Percentiles rank a stretch among this genome's conserved stretches.
phyloP scores from a whole-genome alignment of 2,113 vertebrate genomes.

The Emydocephalus ijimae region DNA sequence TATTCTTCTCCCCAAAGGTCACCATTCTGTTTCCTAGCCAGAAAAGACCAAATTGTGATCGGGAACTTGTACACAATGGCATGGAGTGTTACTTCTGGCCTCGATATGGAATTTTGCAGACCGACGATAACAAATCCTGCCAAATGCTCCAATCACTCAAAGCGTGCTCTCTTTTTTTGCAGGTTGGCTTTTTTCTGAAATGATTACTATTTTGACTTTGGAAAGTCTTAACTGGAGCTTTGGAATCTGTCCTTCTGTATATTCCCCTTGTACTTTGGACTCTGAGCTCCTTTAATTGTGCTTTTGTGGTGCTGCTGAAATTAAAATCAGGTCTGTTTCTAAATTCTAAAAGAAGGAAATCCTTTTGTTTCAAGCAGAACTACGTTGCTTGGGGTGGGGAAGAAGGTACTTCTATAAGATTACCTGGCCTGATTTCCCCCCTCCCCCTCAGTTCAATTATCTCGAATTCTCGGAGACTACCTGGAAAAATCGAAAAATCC shows the following conservation, averaged over 20 bases:
- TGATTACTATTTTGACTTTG: neutral
- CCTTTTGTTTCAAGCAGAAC: neutral
- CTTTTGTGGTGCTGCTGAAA: neutral
- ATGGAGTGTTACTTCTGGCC: constrained; percentile 46
- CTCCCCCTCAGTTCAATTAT: neutral
- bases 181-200: constrained; percentile 18
- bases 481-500: neutral
- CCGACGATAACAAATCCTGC: constrained; percentile 42
- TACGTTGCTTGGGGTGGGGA: neutral
- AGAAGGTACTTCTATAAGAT: neutral
- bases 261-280: neutral
- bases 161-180: neutral
- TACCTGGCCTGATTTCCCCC: neutral
- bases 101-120: constrained; percentile 29
- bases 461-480: neutral
- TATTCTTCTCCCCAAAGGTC: neutral
- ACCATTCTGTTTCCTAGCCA: neutral
- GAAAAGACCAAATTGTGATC: neutral
- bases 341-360: neutral
- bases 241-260: neutral
- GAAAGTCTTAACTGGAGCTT: neutral
- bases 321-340: neutral
- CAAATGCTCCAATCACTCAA: constrained; percentile 44
- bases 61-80: constrained; percentile 2
- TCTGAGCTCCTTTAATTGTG: neutral